phyloP scores from a whole-genome alignment of 1,140 invertebrate genomes.

The Uloborus diversus region DNA sequence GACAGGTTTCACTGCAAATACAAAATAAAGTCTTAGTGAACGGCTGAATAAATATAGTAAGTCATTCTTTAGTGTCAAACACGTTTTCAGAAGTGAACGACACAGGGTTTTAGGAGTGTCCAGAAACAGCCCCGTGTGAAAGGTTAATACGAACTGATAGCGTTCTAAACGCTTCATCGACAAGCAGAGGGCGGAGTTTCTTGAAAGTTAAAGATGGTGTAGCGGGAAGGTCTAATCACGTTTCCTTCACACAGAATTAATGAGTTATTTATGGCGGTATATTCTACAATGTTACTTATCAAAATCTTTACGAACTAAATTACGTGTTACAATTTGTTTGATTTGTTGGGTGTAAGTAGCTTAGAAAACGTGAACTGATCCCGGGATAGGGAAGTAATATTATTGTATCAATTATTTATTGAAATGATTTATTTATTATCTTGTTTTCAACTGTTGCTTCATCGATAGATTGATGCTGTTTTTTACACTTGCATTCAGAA shows the following conservation, averaged over 20 bases:
- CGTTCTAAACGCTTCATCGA: conserved; percentile 12
- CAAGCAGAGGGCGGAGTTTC: conserved; percentile 12
- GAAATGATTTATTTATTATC: conserved; percentile 13
- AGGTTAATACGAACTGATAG: conserved; percentile 15
- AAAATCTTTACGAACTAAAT: conserved; percentile 4
- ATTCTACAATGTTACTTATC: conserved; percentile 18
- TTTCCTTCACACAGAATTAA: conserved; percentile 12
- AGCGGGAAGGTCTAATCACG: conserved; percentile 25
- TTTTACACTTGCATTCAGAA: background rate
- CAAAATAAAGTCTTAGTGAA: too few species aligned
- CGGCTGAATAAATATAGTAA: conserved; percentile 7
- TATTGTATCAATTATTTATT: background rate
- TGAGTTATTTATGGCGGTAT: conserved; percentile 11
- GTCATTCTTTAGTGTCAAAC: too few species aligned
- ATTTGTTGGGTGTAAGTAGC: conserved; percentile 12
- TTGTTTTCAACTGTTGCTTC: too few species aligned
- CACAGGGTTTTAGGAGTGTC: conserved; percentile 10
- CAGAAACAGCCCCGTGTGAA: background rate
- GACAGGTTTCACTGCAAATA: too few species aligned
- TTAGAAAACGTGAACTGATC: conserved; percentile 6
- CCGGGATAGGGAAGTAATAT: background rate
- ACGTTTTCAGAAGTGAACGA: too few species aligned
- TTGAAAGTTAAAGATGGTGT: conserved; percentile 16
- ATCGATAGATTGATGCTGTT: background rate
- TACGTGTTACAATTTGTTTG: conserved; percentile 19